Base-by-base conservation (phyloP, 2,113 vertebrate species). In the Anhinga anhinga region DNA sequence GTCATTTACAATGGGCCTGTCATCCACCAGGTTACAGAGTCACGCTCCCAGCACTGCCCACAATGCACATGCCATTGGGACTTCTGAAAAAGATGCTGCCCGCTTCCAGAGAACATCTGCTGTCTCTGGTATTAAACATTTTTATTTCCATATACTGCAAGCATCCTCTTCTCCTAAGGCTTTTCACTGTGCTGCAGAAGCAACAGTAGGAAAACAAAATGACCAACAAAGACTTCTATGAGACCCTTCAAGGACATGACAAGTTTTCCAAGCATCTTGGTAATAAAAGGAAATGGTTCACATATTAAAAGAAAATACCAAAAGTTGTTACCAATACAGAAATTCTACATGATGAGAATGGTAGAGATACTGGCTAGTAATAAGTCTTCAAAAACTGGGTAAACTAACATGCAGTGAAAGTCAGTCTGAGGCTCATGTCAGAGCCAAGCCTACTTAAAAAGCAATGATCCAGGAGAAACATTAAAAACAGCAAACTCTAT, bases 21-120 rank as follows among this genome's bases (percentile, higher is more conserved):
- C 65, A 72, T 79, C 44, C 38, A 34, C 7, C 30, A 87, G 40
- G 22, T 52, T 74, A 88, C 2, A 42, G 10, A 53, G 23, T 15
- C 42, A 71, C 40, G 36, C 2, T 21, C 40, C 14, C 76, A 50
- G 55, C 72, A 59, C 42, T 34, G n/a, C 49, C 10, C 50, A 45
- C 44, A 82, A 44, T 0, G 0, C 8, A 11, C 2, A 3, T 23
- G 26, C 52, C 44, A 14, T 10, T 69, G 40, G 30, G 61, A 63
- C 23, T 92, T 78, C 18, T 44, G 29, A 56, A 79, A 73, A 94
- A 86, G 65, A 85, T 11, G 34, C 2, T 30, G 19, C n/a, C 45
- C 63, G 9, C 55, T 71, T 86, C 1, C 2, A 86, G 44, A 71
- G 38, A 94, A 55, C 27, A 82, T 71, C 79, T 67, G 44, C 23